Evolutionary conservation across 2,888 invertebrate genomes (phyloP).

Genomic region (Phortica okadai): DNA sequence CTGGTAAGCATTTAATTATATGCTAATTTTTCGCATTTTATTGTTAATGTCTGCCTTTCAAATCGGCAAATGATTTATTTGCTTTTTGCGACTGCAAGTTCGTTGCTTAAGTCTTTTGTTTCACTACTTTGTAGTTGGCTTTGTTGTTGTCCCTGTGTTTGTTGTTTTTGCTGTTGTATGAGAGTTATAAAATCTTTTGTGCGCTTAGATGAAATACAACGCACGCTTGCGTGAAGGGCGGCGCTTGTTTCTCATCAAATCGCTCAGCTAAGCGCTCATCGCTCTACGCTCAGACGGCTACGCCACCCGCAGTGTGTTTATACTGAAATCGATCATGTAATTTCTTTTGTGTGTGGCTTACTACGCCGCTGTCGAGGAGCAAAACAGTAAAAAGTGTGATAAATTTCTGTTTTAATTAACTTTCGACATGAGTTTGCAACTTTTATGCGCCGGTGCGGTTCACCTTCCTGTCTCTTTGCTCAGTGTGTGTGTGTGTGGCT

Average conservation of each 20-base stretch:
- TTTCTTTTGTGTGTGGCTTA: constrained; percentile 48
- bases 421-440: constrained; percentile 66
- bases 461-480: neutral
- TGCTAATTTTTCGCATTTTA: constrained; percentile 52
- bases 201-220: neutral
- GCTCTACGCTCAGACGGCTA: neutral
- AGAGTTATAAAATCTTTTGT: neutral
- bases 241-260: constrained; percentile 48
- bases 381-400: constrained; percentile 71
- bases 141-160: neutral
- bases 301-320: constrained; percentile 55
- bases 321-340: constrained; percentile 33
- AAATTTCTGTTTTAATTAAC: constrained; percentile 72
- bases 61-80: constrained; percentile 44
- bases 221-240: constrained; percentile 38
- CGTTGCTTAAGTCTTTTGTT: constrained; percentile 53
- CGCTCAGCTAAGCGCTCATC: neutral
- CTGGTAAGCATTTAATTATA: constrained; percentile 56
- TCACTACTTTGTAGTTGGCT: neutral
- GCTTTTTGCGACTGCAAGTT: constrained; percentile 6
- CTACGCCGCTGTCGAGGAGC: neutral
- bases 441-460: constrained; percentile 9
- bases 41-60: neutral
- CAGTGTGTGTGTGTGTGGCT: neutral
- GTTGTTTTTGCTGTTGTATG: neutral